These are phyloP conservation scores for Drosophila longiperda DNA, from an alignment of 2,888 invertebrate genomes.

Conservation along the genomic window DNA sequence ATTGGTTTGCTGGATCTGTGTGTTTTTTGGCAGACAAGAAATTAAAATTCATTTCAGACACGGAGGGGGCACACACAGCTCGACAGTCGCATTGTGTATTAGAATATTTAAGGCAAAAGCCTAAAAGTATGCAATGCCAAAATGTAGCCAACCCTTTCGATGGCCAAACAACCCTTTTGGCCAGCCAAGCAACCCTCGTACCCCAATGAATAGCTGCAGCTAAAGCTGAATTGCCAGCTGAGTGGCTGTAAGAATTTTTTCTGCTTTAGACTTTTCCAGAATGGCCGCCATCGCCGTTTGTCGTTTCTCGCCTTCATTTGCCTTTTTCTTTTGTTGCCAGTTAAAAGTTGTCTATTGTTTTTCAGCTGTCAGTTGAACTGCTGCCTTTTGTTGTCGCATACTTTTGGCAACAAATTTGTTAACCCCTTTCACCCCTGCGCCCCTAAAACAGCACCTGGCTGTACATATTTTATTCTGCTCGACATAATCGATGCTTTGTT, in stretches of 20 bases:
- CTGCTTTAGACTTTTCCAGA: conserved; percentile 53
- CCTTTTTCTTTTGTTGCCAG: conserved; percentile 65
- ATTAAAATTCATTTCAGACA: conserved; percentile 82
- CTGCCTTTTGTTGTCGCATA: conserved; percentile 69
- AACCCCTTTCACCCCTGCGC: conserved; percentile 39
- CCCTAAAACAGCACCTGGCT: conserved; percentile 50
- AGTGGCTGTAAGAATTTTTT: conserved; percentile 39
- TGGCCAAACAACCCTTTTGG: conserved; percentile 46
- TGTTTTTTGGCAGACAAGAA: conserved; percentile 69
- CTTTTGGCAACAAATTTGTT: conserved; percentile 74
- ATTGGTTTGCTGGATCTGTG: conserved; percentile 18
- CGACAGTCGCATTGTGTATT: conserved; percentile 52
- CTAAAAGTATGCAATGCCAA: conserved; percentile 75
- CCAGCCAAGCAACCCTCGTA: conserved; percentile 46
- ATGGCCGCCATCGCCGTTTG: conserved; percentile 63
- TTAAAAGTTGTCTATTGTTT: conserved; percentile 73
- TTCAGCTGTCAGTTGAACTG: conserved; percentile 65
- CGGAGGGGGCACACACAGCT: conserved; percentile 28
- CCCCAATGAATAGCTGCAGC: conserved; percentile 22
- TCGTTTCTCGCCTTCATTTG: conserved; percentile 26
- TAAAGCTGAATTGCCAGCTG: conserved; percentile 10
- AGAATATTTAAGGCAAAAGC: conserved; percentile 79
- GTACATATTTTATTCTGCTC: conserved; percentile 76
- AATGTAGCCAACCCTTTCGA: conserved; percentile 47
- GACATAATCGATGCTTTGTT: conserved; percentile 75